Conservation (phyloP, 2,888 invertebrate species). For the Xanthostigma xanthostigma region DNA sequence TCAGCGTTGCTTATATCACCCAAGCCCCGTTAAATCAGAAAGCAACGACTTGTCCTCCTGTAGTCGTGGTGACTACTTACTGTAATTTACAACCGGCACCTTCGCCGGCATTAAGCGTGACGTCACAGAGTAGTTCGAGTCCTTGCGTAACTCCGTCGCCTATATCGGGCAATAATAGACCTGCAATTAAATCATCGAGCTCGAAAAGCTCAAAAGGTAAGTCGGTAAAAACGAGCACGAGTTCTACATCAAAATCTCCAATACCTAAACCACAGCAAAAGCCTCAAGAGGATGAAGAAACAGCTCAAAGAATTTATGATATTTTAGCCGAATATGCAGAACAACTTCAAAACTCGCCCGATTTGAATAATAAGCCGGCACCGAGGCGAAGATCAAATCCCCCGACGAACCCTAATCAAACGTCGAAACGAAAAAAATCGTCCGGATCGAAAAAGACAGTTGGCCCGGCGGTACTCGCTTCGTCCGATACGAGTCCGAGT, state of each 20-base stretch:
- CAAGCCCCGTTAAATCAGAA: conserved; percentile 31
- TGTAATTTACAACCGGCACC: conserved; percentile 32
- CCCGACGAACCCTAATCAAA: conserved; percentile 53
- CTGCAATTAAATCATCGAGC: conserved; percentile 17
- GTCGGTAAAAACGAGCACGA: conserved; percentile 40
- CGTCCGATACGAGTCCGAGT: conserved; percentile 40
- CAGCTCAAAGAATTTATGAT: conserved; percentile 63
- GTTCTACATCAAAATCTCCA: conserved; percentile 45
- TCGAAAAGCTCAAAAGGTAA: conserved; percentile 32
- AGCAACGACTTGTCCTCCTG: conserved; percentile 26
- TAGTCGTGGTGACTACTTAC: conserved; percentile 42
- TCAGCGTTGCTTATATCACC: conserved; percentile 38
- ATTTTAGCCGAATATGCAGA: conserved; percentile 69
- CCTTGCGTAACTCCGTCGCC: conserved; percentile 40
- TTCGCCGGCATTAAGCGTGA: conserved; percentile 38
- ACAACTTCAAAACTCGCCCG: conserved; percentile 63
- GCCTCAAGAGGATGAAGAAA: conserved; percentile 67
- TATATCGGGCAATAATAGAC: conserved; percentile 23
- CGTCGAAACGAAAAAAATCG: conserved; percentile 53
- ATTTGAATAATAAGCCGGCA: conserved; percentile 65
- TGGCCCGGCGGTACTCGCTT: conserved; percentile 21
- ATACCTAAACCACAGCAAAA: conserved; percentile 55
- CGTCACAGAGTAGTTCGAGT: conserved; percentile 40
- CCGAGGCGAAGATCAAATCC: conserved; percentile 60
- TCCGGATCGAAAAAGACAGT: conserved; percentile 38